Evolutionary conservation across 2,113 vertebrate genomes (phyloP).

Genomic region (Bucco capensis): DNA sequence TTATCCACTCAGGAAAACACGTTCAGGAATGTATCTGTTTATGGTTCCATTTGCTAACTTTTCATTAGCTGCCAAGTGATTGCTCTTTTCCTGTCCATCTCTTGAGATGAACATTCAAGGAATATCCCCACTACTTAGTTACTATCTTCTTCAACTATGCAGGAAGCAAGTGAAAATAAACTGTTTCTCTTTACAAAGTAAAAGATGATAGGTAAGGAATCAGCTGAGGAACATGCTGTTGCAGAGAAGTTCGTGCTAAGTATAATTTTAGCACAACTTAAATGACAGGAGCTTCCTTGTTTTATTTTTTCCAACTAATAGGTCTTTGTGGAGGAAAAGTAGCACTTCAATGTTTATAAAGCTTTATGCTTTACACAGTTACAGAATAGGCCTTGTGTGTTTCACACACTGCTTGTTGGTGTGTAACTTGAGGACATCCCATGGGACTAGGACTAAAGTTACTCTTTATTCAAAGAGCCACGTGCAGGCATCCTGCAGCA

Average conservation of each 20-base stretch:
- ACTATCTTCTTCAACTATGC: neutral
- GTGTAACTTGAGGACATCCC: neutral
- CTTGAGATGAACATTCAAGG: neutral
- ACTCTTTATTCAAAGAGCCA: neutral
- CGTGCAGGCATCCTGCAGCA: neutral
- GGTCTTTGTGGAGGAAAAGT: neutral
- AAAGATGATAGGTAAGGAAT: neutral
- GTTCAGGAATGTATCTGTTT: neutral
- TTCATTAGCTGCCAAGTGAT: neutral
- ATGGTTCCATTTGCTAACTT: neutral
- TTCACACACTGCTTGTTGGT: neutral
- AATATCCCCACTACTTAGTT: neutral
- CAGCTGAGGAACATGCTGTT: neutral
- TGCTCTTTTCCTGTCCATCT: neutral
- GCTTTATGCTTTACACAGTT: neutral
- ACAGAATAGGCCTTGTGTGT: neutral
- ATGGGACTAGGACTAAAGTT: neutral
- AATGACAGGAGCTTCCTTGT: neutral
- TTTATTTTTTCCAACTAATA: conserved; percentile 2
- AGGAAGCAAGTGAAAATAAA: conserved; percentile 6
- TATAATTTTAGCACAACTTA: neutral
- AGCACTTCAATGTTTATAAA: neutral
- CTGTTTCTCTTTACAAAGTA: neutral
- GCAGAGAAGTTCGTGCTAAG: neutral
- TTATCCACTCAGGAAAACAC: neutral